These are phyloP conservation scores for Potorous gilbertii DNA, from an alignment of 2,797 vertebrate genomes.

Conservation along the genomic window DNA sequence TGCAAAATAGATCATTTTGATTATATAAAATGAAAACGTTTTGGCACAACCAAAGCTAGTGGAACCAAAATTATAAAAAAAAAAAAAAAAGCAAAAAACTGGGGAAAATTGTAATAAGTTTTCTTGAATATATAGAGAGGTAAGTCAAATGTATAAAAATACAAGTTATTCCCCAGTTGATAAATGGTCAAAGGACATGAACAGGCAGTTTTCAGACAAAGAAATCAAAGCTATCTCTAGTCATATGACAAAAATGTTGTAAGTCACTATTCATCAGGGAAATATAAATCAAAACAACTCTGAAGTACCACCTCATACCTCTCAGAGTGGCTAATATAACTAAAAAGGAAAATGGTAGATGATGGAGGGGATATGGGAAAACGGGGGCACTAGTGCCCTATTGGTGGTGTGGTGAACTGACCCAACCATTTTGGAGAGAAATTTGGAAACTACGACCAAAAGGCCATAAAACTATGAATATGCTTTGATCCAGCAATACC, in stretches of 20 bases:
- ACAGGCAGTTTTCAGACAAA: background rate
- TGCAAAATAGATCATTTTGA: no score
- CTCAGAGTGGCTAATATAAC: background rate
- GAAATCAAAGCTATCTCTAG: background rate
- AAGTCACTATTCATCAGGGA: background rate
- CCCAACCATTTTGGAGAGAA: background rate
- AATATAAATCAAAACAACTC: background rate
- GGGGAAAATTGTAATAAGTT: background rate
- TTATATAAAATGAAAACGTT: no score
- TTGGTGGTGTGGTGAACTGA: background rate
- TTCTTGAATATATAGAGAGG: background rate
- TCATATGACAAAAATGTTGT: background rate
- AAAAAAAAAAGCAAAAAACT: background rate
- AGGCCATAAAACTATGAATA: background rate
- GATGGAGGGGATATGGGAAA: background rate
- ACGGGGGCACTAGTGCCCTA: background rate
- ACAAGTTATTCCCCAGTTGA: background rate
- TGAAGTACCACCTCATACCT: background rate
- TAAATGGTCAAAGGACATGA: background rate
- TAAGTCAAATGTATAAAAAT: background rate
- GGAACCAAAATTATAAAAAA: background rate
- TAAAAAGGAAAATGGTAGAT: background rate
- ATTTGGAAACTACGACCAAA: background rate
- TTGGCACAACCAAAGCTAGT: background rate
- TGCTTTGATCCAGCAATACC: background rate